A percentile compares a stretch with the other conserved stretches of the same genome.
Conservation (phyloP, 2,888 invertebrate species). For the Agrochola lychnidis region DNA sequence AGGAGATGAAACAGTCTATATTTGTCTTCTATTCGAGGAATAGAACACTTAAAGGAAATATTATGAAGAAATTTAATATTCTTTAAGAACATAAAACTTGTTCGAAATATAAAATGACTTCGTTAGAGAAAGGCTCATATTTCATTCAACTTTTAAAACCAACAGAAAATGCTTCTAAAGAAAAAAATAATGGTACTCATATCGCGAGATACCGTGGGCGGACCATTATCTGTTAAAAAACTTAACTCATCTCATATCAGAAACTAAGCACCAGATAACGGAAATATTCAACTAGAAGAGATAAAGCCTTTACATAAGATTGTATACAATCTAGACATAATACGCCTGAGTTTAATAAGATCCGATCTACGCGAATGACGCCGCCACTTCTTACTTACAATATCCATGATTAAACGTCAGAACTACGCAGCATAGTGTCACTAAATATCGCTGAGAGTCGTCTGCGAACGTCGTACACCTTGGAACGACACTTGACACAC, state of each 20-base stretch:
- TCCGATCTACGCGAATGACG: background rate
- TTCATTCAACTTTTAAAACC: background rate
- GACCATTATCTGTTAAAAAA: background rate
- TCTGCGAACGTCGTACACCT: conserved; percentile 56
- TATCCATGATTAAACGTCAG: conserved; percentile 58
- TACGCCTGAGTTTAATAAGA: conserved; percentile 14
- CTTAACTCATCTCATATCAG: background rate
- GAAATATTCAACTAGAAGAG: background rate
- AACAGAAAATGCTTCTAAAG: background rate
- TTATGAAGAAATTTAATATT: conserved; percentile 31
- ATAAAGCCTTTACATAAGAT: background rate
- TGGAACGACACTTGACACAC: conserved; percentile 50
- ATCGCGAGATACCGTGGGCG: background rate
- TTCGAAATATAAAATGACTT: conserved; percentile 4
- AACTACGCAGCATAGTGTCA: conserved; percentile 51
- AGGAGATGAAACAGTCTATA: background rate
- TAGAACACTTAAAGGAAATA: conserved; percentile 8
- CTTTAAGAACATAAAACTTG: background rate
- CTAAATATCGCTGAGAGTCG: conserved; percentile 57
- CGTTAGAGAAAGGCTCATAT: background rate
- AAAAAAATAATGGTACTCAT: background rate
- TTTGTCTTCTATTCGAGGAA: conserved; percentile 19
- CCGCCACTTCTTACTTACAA: conserved; percentile 9
- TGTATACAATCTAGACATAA: background rate
- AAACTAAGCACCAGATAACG: background rate